phyloP scores from a whole-genome alignment of 2,113 vertebrate species.

The Arothron firmamentum region DNA sequence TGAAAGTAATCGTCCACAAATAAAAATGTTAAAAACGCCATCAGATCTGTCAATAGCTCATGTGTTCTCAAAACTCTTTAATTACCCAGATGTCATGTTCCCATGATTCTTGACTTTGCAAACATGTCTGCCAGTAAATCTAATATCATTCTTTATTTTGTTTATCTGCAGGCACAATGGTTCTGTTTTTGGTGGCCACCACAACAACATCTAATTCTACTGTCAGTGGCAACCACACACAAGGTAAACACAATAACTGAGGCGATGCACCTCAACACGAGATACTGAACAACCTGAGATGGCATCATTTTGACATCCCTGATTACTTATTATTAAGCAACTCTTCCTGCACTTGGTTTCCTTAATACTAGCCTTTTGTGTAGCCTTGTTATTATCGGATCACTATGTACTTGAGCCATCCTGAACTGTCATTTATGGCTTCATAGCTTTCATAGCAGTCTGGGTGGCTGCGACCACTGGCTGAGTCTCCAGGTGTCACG shows the following conservation, averaged over 20 bases:
- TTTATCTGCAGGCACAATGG: conserved; percentile 74
- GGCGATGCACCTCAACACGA: conserved; percentile 17
- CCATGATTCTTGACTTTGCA: conserved; percentile 33
- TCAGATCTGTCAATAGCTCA: conserved; percentile 46
- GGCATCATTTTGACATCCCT: conserved; percentile 19
- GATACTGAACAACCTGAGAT: conserved; percentile 18
- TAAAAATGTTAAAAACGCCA: conserved; percentile 32
- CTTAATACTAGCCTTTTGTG: conserved; percentile 45
- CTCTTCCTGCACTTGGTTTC: conserved; percentile 25
- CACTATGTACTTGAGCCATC: conserved; percentile 31
- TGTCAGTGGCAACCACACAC: conserved; percentile 37
- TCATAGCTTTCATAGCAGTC: conserved; percentile 27
- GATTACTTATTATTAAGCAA: conserved; percentile 36
- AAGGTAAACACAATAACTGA: conserved; percentile 40
- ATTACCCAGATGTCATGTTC: conserved; percentile 20
- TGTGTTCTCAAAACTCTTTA: conserved; percentile 40
- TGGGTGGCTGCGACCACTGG: conserved; percentile 20
- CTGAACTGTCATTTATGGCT: conserved; percentile 52
- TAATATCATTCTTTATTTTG: conserved; percentile 56
- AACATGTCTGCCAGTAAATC: conserved; percentile 47
- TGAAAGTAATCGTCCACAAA: conserved; percentile 26
- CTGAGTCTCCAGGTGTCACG: conserved; percentile 30
- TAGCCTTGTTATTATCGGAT: conserved; percentile 53
- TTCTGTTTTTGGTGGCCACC: conserved; percentile 67
- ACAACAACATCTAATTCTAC: conserved; percentile 45